Evolutionary conservation across 2,113 vertebrate species (phyloP).

Genomic region (Cisticola juncidis): DNA sequence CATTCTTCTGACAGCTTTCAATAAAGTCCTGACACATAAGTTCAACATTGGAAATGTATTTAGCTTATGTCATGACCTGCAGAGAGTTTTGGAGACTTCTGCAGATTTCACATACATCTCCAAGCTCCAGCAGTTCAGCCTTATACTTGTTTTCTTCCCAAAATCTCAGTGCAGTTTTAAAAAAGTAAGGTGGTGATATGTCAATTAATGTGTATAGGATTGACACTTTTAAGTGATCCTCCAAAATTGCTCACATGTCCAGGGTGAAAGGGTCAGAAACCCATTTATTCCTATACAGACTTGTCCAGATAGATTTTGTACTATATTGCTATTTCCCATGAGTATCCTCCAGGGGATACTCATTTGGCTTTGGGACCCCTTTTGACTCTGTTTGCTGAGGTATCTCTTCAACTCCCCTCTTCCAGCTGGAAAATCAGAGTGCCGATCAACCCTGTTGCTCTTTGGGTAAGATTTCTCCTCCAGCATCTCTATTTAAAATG

Average conservation of each 20-base stretch:
- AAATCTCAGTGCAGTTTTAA: not conserved
- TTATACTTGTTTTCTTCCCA: not conserved
- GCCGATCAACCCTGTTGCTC: not conserved
- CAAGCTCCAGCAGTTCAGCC: not conserved
- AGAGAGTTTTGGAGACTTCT: not conserved
- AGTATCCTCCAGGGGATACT: not conserved
- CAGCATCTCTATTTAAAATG: not conserved
- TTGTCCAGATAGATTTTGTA: not conserved
- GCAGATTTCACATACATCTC: not conserved
- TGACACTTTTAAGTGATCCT: not conserved
- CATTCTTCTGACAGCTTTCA: not conserved
- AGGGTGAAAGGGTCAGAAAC: not conserved
- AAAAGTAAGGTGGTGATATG: not conserved
- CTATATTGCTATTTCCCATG: not conserved
- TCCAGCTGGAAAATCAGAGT: not conserved
- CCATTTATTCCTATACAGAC: not conserved
- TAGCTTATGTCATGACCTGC: not conserved
- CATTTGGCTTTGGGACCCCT: not conserved
- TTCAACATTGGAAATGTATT: not conserved
- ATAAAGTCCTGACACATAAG: not conserved
- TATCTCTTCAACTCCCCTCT: not conserved
- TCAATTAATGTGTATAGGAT: not conserved
- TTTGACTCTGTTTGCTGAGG: not conserved
- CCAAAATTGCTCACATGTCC: not conserved
- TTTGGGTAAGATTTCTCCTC: not conserved